Conservation (phyloP, 1,140 invertebrate genomes). For the Portunus trituberculatus region DNA sequence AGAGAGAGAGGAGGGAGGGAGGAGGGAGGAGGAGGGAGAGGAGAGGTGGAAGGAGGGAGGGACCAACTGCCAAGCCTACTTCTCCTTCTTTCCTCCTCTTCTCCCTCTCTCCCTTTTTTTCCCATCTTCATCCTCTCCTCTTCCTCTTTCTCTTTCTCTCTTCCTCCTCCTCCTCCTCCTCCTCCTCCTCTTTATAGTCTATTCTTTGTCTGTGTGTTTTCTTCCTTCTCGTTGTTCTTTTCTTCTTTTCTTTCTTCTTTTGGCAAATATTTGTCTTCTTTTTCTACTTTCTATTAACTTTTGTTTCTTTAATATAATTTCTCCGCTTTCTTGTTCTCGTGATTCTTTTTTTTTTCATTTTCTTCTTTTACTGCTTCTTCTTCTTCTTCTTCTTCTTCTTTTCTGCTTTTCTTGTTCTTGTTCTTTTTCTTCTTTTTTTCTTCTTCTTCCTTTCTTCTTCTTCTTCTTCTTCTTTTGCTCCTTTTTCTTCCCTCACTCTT, state of each 20-base stretch:
- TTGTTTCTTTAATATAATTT: neutral
- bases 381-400: neutral
- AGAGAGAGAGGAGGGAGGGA: neutral
- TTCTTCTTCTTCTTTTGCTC: neutral
- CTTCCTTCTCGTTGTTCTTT: neutral
- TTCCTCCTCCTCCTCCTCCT: too few species aligned
- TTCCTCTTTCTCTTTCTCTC: neutral
- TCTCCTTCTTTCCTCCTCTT: neutral
- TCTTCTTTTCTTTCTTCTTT: neutral
- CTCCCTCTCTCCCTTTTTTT: neutral
- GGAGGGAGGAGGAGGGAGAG: neutral
- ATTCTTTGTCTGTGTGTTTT: too few species aligned
- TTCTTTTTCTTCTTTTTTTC: neutral
- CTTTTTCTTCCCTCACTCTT: neutral
- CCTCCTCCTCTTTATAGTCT: too few species aligned
- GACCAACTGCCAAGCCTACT: slow-evolving; percentile 1
- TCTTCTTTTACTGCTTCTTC: neutral
- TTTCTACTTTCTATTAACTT: neutral
- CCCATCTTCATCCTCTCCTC: neutral
- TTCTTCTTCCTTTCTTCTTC: neutral
- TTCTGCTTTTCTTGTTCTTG: neutral
- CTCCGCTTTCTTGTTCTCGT: neutral
- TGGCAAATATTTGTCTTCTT: neutral
- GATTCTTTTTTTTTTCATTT: neutral
- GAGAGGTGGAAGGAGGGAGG: neutral